Evolutionary conservation across 2,888 invertebrate species (phyloP).

Genomic region (Clitarchus hookeri): DNA sequence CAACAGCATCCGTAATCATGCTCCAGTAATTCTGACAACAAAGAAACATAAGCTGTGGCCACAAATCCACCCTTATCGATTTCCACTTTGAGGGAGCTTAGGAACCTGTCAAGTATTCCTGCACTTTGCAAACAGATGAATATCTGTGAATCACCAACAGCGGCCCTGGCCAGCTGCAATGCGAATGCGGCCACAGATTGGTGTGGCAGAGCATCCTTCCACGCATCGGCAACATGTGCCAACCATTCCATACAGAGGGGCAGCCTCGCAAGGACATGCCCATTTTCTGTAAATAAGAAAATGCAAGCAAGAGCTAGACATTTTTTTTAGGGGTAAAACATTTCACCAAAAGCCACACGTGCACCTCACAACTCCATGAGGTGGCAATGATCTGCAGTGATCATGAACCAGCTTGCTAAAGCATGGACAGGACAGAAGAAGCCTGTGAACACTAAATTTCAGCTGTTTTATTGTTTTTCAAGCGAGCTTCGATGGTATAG

Average conservation of each 20-base stretch:
- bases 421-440: no score
- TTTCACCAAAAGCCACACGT: no score
- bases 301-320: neutral
- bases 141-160: neutral
- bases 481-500: no score
- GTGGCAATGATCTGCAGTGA: no score
- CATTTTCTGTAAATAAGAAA: no score
- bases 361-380: no score
- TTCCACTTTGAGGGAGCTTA: neutral
- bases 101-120: neutral
- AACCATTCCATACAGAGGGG: neutral
- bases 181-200: neutral
- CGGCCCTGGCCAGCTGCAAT: neutral
- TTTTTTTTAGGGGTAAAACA: no score
- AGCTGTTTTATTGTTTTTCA: no score
- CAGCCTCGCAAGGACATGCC: neutral
- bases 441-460: no score
- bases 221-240: neutral
- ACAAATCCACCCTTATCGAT: neutral
- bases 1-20: constrained; percentile 3
- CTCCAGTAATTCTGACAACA: neutral
- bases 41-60: neutral
- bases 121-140: neutral
- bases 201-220: neutral
- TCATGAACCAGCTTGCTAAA: no score